phyloP scores from a whole-genome alignment of 2,113 vertebrate genomes.

The Choloepus hoffmanni region DNA sequence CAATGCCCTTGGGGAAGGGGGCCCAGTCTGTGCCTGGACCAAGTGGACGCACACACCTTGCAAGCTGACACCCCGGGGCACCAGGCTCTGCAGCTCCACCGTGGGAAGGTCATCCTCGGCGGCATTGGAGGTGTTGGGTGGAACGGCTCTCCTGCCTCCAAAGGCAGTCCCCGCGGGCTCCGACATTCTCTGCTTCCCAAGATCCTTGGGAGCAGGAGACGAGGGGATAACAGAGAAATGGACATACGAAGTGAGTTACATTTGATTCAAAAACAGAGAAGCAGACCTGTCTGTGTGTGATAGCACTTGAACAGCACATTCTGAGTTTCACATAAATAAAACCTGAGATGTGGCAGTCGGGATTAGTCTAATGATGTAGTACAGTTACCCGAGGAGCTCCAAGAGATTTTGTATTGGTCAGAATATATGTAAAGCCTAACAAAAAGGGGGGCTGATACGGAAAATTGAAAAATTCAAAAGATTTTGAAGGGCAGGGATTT shows the following conservation, averaged over 20 bases:
- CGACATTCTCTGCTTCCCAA: constrained; percentile 78
- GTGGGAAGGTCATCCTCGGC: constrained; percentile 89
- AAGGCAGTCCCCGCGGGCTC: constrained; percentile 77
- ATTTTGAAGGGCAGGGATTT: constrained; percentile 34
- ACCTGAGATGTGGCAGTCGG: constrained; percentile 64
- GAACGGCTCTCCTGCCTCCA: constrained; percentile 88
- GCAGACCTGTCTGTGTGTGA: constrained; percentile 31
- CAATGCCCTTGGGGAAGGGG: neutral
- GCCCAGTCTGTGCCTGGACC: rapidly evolving
- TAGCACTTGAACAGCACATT: neutral
- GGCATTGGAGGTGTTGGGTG: constrained; percentile 89
- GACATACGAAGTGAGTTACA: neutral
- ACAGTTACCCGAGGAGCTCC: constrained; percentile 56
- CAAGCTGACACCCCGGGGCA: constrained; percentile 87
- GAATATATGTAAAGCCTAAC: constrained; percentile 75
- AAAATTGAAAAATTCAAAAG: constrained; percentile 61
- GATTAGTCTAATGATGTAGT: constrained; percentile 64
- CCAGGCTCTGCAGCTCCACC: constrained; percentile 88
- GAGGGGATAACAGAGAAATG: constrained; percentile 6
- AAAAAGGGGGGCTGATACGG: constrained; percentile 57
- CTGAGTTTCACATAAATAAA: constrained; percentile 75
- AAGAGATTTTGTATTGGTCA: constrained; percentile 73
- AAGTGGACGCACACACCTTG: constrained; percentile 86
- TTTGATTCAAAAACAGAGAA: constrained; percentile 41
- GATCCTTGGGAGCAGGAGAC: neutral